Conservation (phyloP, 2,797 vertebrate genomes). For the Martes flavigula region DNA sequence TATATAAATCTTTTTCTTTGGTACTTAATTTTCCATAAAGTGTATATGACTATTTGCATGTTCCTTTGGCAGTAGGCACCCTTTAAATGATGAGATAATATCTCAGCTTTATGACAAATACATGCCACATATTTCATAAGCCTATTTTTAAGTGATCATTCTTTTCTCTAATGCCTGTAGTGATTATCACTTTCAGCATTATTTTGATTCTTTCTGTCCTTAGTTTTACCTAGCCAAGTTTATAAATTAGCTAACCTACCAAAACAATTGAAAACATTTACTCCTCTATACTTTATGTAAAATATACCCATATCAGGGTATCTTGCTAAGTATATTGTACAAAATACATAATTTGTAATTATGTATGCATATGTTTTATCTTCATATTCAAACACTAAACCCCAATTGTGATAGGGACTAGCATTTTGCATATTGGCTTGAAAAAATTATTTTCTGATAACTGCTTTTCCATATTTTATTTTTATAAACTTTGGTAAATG, state of each 20-base stretch:
- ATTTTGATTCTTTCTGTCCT: neutral
- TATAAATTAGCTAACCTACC: neutral
- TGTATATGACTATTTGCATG: neutral
- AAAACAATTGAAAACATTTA: neutral
- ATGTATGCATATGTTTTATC: neutral
- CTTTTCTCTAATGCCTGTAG: neutral
- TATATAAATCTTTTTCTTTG: neutral
- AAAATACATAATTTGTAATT: neutral
- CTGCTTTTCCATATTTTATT: neutral
- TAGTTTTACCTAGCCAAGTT: neutral
- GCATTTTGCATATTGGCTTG: neutral
- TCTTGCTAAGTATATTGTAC: neutral
- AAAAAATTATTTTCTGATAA: neutral
- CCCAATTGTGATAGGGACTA: neutral
- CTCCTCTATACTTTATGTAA: neutral
- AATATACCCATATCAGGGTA: neutral
- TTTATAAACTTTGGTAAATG: neutral
- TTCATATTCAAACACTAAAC: neutral
- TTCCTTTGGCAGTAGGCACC: neutral
- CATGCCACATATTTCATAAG: neutral
- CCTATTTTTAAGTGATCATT: neutral
- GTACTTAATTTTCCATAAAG: neutral
- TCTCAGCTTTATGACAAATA: neutral
- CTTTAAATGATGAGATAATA: neutral
- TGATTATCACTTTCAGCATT: neutral